These are phyloP conservation scores for Arizona elegans DNA, from an alignment of 2,113 vertebrate species.

Conservation along the genomic window DNA sequence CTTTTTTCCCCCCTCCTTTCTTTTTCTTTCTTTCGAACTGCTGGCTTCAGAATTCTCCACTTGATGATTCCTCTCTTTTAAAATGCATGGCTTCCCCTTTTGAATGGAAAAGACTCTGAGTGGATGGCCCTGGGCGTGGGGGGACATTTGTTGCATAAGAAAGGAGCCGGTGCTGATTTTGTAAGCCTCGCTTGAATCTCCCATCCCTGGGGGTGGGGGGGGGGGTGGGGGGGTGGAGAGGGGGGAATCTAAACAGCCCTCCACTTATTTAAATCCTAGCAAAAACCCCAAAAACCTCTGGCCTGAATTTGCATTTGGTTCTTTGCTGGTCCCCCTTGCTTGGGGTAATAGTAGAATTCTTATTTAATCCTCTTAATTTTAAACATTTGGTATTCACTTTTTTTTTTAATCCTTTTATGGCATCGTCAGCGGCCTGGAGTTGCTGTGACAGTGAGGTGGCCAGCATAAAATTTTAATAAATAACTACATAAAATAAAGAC, in stretches of 20 bases:
- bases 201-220: too few species aligned
- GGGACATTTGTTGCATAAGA: slow-evolving; percentile 26
- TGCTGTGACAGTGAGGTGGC: too few species aligned
- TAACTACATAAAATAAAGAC: too few species aligned
- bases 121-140: background rate
- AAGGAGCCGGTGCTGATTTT: slow-evolving; percentile 44
- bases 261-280: slow-evolving; percentile 67
- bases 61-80: background rate
- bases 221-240: too few species aligned
- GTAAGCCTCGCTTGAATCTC: slow-evolving; percentile 50
- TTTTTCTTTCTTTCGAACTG: background rate
- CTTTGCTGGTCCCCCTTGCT: slow-evolving; percentile 20
- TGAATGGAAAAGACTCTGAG: background rate
- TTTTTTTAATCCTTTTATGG: too few species aligned
- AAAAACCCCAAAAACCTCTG: slow-evolving; percentile 34
- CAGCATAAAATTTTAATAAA: too few species aligned
- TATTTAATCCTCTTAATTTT: slow-evolving; percentile 21
- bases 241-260: slow-evolving; percentile 46
- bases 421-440: too few species aligned
- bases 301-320: slow-evolving; percentile 54
- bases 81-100: background rate
- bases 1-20: background rate
- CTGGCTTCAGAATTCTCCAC: background rate
- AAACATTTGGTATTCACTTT: too few species aligned
- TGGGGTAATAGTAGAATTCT: slow-evolving; percentile 25